Percentiles rank a stretch among this genome's conserved stretches.
These are phyloP conservation scores for Bombus pascuorum DNA, from an alignment of 1,140 invertebrate species.

Conservation along the genomic window DNA sequence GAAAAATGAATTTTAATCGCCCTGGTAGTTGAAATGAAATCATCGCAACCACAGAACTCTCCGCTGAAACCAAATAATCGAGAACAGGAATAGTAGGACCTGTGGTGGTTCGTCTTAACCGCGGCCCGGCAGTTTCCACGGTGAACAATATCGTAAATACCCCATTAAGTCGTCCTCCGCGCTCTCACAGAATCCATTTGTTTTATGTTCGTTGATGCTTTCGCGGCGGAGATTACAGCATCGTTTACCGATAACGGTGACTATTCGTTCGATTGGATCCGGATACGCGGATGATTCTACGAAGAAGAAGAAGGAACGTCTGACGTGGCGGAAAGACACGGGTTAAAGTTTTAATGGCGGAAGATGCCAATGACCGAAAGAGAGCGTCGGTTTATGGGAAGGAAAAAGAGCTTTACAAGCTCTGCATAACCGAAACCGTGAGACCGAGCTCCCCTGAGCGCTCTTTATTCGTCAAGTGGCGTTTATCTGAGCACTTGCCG, in stretches of 20 bases:
- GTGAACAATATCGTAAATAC: conserved; percentile 53
- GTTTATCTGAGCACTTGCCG: conserved; percentile 29
- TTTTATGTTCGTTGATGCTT: conserved; percentile 52
- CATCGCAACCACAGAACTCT: no score
- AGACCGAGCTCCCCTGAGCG: conserved; percentile 2
- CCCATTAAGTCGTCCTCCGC: conserved; percentile 14
- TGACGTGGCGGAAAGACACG: conserved; percentile 14
- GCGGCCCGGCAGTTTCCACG: background rate
- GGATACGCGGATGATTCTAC: background rate
- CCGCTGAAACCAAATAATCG: background rate
- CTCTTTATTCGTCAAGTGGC: conserved; percentile 28
- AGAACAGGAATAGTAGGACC: no score
- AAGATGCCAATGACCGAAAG: conserved; percentile 34
- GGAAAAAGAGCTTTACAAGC: conserved; percentile 21
- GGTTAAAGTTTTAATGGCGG: conserved; percentile 41
- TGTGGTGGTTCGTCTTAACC: background rate
- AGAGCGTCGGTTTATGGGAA: conserved; percentile 28
- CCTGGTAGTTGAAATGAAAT: background rate
- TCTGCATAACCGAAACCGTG: conserved; percentile 43
- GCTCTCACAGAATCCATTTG: conserved; percentile 38
- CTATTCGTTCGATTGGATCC: conserved; percentile 51
- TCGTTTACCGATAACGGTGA: conserved; percentile 61
- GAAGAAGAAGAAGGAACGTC: background rate
- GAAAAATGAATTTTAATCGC: no score
- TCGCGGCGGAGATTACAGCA: conserved; percentile 35